These are phyloP conservation scores for Plestiodon gilberti DNA, from an alignment of 2,113 vertebrate species.

Conservation along the genomic window DNA sequence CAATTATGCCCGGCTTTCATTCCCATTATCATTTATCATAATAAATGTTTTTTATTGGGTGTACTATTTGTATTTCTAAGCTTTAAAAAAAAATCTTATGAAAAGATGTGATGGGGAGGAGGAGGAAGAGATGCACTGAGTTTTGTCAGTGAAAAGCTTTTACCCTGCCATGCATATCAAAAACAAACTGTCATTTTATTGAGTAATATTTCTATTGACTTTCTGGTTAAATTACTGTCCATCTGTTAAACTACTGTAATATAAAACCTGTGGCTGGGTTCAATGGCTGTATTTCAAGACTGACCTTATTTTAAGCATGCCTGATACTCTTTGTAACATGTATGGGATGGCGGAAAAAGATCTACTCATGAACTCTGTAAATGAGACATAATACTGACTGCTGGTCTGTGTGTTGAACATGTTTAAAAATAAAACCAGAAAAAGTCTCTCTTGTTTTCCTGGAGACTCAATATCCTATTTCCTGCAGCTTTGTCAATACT, in stretches of 20 bases:
- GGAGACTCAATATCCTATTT: not conserved
- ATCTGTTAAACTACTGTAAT: slow-evolving; percentile 22
- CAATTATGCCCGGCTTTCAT: slow-evolving; percentile 89
- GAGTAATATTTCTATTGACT: slow-evolving; percentile 27
- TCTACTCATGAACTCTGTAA: slow-evolving; percentile 38
- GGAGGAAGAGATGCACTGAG: not conserved
- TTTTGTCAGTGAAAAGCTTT: slow-evolving; percentile 4
- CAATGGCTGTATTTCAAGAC: slow-evolving; percentile 10
- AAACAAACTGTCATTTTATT: slow-evolving; percentile 11
- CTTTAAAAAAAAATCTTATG: slow-evolving; percentile 2
- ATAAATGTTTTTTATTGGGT: slow-evolving; percentile 93
- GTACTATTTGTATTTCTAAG: slow-evolving; percentile 91
- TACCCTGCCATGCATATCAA: not conserved
- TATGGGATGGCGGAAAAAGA: slow-evolving; percentile 8
- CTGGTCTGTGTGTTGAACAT: slow-evolving; percentile 21
- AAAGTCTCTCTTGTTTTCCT: not conserved
- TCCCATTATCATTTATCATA: slow-evolving; percentile 87
- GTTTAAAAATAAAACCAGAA: slow-evolving; percentile 31
- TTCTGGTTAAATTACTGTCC: slow-evolving; percentile 25
- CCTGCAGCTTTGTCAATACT: slow-evolving; percentile 27
- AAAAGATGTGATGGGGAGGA: not conserved
- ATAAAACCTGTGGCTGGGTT: slow-evolving; percentile 1
- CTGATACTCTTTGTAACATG: slow-evolving; percentile 1
- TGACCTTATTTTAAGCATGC: slow-evolving; percentile 42
- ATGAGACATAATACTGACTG: slow-evolving; percentile 33